Evolutionary conservation across 2,113 vertebrate genomes (phyloP).

Genomic region (Saguinus imperator): DNA sequence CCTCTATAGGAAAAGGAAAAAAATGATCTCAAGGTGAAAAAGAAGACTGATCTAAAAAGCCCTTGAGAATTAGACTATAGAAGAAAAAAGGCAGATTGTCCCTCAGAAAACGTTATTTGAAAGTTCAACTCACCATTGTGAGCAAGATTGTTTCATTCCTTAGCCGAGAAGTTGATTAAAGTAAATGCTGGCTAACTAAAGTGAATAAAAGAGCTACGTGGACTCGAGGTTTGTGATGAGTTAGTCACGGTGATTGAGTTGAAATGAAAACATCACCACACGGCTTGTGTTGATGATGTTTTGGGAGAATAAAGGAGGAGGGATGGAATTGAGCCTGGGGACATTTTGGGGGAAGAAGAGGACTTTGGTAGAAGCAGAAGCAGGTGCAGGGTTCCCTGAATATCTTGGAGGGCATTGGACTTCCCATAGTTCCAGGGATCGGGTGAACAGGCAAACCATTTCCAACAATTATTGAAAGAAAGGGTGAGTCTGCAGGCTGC

Average conservation of each 20-base stretch:
- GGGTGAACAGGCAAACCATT: background rate
- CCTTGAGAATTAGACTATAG: background rate
- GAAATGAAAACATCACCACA: background rate
- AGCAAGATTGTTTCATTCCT: background rate
- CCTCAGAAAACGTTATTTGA: background rate
- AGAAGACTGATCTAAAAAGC: background rate
- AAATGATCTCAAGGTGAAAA: background rate
- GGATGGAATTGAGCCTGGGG: background rate
- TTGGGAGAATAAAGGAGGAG: background rate
- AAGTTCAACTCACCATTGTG: background rate
- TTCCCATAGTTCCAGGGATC: background rate
- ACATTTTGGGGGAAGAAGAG: background rate
- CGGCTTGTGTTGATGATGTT: rapidly evolving
- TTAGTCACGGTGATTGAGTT: background rate
- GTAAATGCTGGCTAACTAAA: background rate
- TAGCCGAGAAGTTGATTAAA: background rate
- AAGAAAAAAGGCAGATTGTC: background rate
- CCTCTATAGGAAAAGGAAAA: background rate
- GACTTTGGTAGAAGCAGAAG: background rate
- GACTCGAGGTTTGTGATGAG: background rate
- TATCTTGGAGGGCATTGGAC: background rate
- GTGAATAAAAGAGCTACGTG: background rate
- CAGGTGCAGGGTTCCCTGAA: background rate
- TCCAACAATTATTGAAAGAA: background rate
- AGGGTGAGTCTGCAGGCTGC: background rate